Percentiles rank a stretch among this genome's conserved stretches.
These are phyloP conservation scores for Dromococcyx pavoninus DNA, from an alignment of 2,797 vertebrate genomes.

Conservation along the genomic window DNA sequence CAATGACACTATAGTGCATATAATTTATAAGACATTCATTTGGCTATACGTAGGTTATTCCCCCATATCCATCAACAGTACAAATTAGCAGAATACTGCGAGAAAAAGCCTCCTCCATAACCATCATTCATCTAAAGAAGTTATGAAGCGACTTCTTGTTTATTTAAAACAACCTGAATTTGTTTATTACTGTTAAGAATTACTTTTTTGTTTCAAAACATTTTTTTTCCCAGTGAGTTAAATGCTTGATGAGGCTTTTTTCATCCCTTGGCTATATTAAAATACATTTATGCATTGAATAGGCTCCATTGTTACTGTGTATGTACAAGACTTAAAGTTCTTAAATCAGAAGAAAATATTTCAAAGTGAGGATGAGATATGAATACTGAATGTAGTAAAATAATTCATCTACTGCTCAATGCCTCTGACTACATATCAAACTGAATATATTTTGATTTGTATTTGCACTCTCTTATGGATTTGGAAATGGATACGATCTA, in stretches of 20 bases:
- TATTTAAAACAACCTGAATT: not conserved
- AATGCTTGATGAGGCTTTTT: not conserved
- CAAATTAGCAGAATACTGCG: not conserved
- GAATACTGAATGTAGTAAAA: not conserved
- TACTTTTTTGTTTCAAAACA: not conserved
- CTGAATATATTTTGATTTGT: not conserved
- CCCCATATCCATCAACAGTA: not conserved
- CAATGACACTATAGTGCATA: not conserved
- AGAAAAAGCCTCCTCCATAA: not conserved
- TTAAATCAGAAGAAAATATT: not conserved
- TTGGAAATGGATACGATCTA: not conserved
- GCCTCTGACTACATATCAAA: not conserved
- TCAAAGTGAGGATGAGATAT: not conserved
- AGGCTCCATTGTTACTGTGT: not conserved
- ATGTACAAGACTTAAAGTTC: not conserved
- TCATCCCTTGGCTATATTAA: not conserved
- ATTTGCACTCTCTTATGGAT: not conserved
- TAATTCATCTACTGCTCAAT: not conserved
- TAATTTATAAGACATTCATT: not conserved
- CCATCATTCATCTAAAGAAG: not conserved
- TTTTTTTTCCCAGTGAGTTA: not conserved
- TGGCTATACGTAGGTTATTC: not conserved
- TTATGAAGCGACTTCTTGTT: not conserved
- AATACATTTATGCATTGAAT: not conserved
- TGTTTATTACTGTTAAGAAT: not conserved